Percentiles rank a stretch among this genome's conserved stretches.
phyloP scores from a whole-genome alignment of 2,113 vertebrate genomes.

The Haliaeetus leucogaster region DNA sequence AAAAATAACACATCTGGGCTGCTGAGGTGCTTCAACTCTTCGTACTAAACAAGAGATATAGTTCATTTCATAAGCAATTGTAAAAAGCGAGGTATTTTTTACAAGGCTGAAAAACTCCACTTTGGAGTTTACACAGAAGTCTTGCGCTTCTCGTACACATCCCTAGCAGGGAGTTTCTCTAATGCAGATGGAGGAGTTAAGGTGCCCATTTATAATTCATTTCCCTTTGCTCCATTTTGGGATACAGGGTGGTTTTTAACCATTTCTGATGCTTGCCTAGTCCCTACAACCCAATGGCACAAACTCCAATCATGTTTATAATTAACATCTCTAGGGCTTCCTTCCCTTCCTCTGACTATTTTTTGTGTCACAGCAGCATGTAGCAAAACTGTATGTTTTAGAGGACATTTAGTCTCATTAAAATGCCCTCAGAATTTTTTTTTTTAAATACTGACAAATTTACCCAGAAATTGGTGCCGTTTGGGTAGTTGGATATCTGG shows the following conservation, averaged over 20 bases:
- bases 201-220: fast-evolving
- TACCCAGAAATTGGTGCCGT: not conserved
- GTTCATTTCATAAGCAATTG: not conserved
- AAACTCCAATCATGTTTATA: not conserved
- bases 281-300: not conserved
- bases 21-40: not conserved
- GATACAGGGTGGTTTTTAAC: not conserved
- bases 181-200: not conserved
- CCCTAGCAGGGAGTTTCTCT: not conserved
- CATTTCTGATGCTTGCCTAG: too few relatives aligned
- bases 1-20: not conserved
- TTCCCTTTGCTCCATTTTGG: not conserved
- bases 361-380: not conserved
- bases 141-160: not conserved
- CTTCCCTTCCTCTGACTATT: not conserved
- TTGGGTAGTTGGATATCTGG: not conserved
- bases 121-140: too few relatives aligned
- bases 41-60: not conserved
- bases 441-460: not conserved
- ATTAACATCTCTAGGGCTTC: not conserved
- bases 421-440: not conserved
- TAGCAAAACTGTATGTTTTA: not conserved
- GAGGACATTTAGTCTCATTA: not conserved
- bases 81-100: not conserved
- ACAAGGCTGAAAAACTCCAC: not conserved